Base-by-base conservation (phyloP, 1,140 invertebrate genomes). In the Magallana angulata region DNA sequence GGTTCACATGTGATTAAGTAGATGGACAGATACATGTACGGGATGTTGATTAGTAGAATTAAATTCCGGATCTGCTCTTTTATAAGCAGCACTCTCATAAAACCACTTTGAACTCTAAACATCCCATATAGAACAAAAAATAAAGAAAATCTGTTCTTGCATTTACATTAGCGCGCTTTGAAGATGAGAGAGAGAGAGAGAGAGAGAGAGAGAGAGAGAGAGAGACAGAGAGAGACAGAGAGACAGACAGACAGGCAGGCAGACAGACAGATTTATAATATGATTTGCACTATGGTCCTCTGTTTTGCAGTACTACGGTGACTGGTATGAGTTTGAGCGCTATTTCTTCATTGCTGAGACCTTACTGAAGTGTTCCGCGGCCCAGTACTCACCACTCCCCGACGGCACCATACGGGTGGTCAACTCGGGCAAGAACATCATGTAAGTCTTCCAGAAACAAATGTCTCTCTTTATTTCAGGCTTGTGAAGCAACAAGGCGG, bases 261-360 rank as follows among this genome's bases (percentile, higher is more conserved):
- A n/a, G n/a, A n/a, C n/a, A n/a, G n/a, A n/a, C n/a, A 62, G n/a
- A 24, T 24, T 24, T 16, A 3, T 18, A 1, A 16, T 7, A 64
- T 3, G 14, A 80, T 36, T 8, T 2, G 36, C 7, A 24, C 24
- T 56, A 14, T 56, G 57, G 1, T 64, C 59, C 36, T 56, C 8
- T 62, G 56, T 64, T 80, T 88, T 82, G 14, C 80, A 92, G 91
- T 92, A 91, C 84, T 71, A 68, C 11, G 91, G 91, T 6, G 87
- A 62, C 14, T 92, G 91, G 91, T 92, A 91, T 85, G 91, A 92
- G 58, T 58, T 90, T 62, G 87, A 89, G 30, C 86, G 86, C 11
- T 92, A 90, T 83, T 92, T 91, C 82, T 88, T 89, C 30, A 59
- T 91, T 68, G 90, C 90, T 58, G 85, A 92, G 60, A 9, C 64